phyloP scores from a whole-genome alignment of 2,113 vertebrate species.

The Podarcis raffonei region DNA sequence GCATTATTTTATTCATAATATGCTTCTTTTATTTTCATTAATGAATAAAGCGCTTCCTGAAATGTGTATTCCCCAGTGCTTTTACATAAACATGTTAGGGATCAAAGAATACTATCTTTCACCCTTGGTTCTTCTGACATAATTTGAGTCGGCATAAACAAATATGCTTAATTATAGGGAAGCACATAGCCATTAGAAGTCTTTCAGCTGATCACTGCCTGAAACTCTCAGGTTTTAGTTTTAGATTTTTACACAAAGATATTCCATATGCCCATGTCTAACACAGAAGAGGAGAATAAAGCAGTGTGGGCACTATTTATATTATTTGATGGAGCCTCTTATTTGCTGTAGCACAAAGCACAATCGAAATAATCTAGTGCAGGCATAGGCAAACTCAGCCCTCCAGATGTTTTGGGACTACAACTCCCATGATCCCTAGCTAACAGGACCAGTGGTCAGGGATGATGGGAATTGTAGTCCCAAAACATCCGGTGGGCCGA shows the following conservation, averaged over 20 bases:
- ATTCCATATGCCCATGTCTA: not conserved
- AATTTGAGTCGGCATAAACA: not conserved
- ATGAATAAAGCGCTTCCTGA: not conserved
- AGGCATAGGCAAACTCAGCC: no score
- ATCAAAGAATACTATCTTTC: not conserved
- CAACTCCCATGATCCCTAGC: no score
- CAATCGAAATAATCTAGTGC: not conserved
- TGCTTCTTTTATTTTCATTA: not conserved
- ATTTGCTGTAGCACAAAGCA: not conserved
- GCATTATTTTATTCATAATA: not conserved
- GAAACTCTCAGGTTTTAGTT: accelerated
- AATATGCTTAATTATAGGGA: not conserved
- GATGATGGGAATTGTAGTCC: no score
- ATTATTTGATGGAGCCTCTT: not conserved
- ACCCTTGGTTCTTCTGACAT: not conserved
- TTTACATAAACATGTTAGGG: not conserved
- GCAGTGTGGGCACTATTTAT: not conserved
- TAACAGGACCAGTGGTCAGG: no score
- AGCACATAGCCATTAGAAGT: not conserved
- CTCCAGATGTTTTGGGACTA: no score
- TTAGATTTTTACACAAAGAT: not conserved
- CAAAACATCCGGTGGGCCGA: no score
- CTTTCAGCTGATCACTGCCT: not conserved
- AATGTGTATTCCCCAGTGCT: not conserved
- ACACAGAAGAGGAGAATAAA: not conserved